phyloP scores from a whole-genome alignment of 2,888 invertebrate genomes.

The Argynnis bischoffii region DNA sequence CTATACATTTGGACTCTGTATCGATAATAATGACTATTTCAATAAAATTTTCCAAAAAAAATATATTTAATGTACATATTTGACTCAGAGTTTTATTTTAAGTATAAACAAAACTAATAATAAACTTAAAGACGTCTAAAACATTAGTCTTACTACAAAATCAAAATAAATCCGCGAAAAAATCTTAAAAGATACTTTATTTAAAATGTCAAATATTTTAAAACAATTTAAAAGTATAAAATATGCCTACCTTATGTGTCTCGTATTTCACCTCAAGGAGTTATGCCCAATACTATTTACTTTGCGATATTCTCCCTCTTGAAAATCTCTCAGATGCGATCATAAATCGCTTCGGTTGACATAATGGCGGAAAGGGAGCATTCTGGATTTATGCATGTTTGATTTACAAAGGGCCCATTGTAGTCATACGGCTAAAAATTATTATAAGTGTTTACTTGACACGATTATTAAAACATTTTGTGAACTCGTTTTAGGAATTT shows the following conservation, averaged over 20 bases:
- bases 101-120: too few species aligned
- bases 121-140: too few species aligned
- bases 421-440: conserved; percentile 46
- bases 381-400: conserved; percentile 77
- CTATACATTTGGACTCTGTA: too few species aligned
- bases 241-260: conserved; percentile 8
- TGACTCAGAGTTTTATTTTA: too few species aligned
- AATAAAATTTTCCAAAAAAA: too few species aligned
- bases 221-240: conserved; percentile 15
- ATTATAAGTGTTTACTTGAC: background rate
- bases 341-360: conserved; percentile 80
- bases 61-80: too few species aligned
- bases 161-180: background rate
- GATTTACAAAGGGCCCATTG: conserved; percentile 61
- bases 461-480: background rate
- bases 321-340: conserved; percentile 76
- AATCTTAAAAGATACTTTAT: background rate
- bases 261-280: conserved; percentile 29
- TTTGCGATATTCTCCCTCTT: conserved; percentile 64
- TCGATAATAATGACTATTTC: too few species aligned
- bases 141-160: too few species aligned
- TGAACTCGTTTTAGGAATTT: too few species aligned
- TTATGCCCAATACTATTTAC: conserved; percentile 64
- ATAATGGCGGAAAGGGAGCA: conserved; percentile 77
- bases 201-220: background rate